Base-by-base conservation (phyloP, 2,113 vertebrate species). In the Sciurus niger region DNA sequence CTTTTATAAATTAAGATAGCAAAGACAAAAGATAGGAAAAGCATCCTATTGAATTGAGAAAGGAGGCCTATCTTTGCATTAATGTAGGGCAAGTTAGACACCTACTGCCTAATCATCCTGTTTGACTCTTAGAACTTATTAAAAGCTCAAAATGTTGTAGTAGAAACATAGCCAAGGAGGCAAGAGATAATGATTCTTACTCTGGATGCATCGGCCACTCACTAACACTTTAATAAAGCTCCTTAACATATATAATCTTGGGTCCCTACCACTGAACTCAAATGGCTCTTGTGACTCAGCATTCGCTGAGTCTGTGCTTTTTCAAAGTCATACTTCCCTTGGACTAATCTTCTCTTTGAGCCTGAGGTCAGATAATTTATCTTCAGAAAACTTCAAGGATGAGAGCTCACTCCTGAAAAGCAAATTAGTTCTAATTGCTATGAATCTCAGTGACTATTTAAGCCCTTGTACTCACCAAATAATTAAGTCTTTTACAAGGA, bases 371-470 rank as follows among this genome's bases (percentile, higher is more conserved):
- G 51, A 74, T 53, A 51, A 95, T 94, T 94, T 96, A 87, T 97
- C 84, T 78, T 96, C 74, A 86, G 80, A 86, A 92, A 94, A 94
- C 7, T 12, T 30, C 51, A 93, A 94, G 68, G 68, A 96, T 94
- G 72, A 88, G 80, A 95, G 65, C 8, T 9, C 34, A 22, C n/a
- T 72, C 53, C 25, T 84, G 24, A 96, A 94, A 97, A 92, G 46
- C 40, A 98, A 96, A 96, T 94, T 90, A 95, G 58, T 93, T 96
- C 87, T 96, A 96, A 95, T 88, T 95, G 65, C 91, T 83, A 68
- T 82, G 40, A 97, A 93, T 95, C 76, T 96, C 82, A 80, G 76
- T 91, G 92, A 86, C 63, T 86, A 72, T 73, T 95, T 90, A 95
- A 96, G 76, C 60, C n/a, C n/a, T 84, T 84, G 55, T 60, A 94